Evolutionary conservation across 1,140 invertebrate genomes (phyloP).

Genomic region (Nylanderia fulva): DNA sequence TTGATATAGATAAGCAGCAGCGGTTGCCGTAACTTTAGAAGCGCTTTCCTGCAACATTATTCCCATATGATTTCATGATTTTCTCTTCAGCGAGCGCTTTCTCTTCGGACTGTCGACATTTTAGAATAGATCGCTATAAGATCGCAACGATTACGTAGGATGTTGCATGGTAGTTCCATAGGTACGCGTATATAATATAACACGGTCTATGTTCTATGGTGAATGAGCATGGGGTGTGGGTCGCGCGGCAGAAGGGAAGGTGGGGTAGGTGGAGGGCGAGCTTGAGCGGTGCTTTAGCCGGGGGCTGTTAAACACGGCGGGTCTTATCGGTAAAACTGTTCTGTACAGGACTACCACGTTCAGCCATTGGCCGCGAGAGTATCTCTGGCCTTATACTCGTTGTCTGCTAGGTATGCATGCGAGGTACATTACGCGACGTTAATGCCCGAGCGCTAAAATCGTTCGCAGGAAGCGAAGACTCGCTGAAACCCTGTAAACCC

Average conservation of each 20-base stretch:
- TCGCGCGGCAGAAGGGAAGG: not conserved
- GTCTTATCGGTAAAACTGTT: constrained; percentile 84
- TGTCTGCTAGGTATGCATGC: constrained; percentile 74
- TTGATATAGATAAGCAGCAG: not conserved
- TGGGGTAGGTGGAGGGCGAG: constrained; percentile 43
- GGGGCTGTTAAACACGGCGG: constrained; percentile 82
- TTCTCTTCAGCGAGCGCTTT: constrained; percentile 21
- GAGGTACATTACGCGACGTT: constrained; percentile 73
- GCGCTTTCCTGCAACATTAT: not conserved
- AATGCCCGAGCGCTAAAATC: constrained; percentile 70
- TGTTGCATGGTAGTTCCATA: constrained; percentile 65
- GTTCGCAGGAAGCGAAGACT: constrained; percentile 63
- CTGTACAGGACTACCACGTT: constrained; percentile 79
- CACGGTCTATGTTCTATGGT: constrained; percentile 71
- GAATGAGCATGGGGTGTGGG: constrained; percentile 70
- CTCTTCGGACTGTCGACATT: constrained; percentile 30
- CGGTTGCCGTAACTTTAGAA: not conserved
- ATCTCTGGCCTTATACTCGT: constrained; percentile 75
- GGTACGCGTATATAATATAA: constrained; percentile 71
- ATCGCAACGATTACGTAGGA: constrained; percentile 64
- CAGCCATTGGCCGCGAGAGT: constrained; percentile 77
- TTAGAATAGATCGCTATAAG: constrained; percentile 53
- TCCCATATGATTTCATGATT: not conserved
- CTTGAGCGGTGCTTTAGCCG: constrained; percentile 79
- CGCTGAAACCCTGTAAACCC: constrained; percentile 56